These are phyloP conservation scores for Harpegnathos saltator DNA, from an alignment of 1,140 invertebrate genomes.

Conservation along the genomic window DNA sequence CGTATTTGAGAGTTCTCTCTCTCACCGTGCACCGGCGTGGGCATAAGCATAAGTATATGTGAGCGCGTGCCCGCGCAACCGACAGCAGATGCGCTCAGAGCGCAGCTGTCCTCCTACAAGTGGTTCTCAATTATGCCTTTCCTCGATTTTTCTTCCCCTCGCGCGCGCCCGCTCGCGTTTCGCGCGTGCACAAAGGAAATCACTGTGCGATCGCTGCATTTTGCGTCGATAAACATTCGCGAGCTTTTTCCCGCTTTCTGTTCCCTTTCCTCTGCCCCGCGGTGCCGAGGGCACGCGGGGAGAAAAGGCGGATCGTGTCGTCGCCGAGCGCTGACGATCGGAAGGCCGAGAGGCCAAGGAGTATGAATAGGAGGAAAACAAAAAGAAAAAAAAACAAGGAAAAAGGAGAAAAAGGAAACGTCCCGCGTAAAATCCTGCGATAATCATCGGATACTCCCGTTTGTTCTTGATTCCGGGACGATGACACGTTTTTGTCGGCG, in stretches of 20 bases:
- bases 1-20: conserved; percentile 18
- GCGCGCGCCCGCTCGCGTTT: conserved; percentile 4
- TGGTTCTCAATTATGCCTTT: conserved; percentile 84
- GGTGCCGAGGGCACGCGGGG: not conserved
- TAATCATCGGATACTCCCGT: no score
- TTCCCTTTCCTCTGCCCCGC: not conserved
- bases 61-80: conserved; percentile 83
- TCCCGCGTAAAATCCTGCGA: no score
- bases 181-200: conserved; percentile 55
- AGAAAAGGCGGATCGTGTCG: no score
- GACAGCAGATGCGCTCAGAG: conserved; percentile 84
- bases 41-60: conserved; percentile 77
- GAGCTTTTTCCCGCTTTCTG: conserved; percentile 17
- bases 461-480: no score
- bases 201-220: conserved; percentile 40
- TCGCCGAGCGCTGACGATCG: no score
- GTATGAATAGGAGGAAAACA: no score
- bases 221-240: conserved; percentile 48
- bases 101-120: conserved; percentile 86
- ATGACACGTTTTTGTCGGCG: no score
- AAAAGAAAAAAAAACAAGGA: no score
- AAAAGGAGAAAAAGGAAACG: no score
- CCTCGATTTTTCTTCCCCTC: conserved; percentile 68
- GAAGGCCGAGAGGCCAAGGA: no score
- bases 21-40: conserved; percentile 43